Evolutionary conservation across 2,888 invertebrate species (phyloP).

Genomic region (Eristalinus aeneus): DNA sequence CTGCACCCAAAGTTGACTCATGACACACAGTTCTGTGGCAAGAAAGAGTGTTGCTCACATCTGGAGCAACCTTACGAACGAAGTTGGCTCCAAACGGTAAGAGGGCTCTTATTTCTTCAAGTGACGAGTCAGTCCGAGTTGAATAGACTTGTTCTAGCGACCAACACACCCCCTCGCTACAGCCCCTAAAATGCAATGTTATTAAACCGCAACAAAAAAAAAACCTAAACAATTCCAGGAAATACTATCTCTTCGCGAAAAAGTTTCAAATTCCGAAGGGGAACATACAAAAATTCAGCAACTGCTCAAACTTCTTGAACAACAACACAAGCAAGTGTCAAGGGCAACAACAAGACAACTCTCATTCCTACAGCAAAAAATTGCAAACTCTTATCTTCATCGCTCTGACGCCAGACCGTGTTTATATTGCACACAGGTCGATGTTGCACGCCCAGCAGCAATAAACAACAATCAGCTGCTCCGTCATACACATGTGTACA

Average conservation of each 20-base stretch:
- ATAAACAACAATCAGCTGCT: slow-evolving; percentile 65
- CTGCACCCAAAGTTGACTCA: too few relatives aligned
- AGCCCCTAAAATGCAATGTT: too few relatives aligned
- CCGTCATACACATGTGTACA: slow-evolving; percentile 45
- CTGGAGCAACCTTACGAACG: too few relatives aligned
- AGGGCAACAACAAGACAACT: neutral
- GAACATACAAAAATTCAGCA: slow-evolving; percentile 10
- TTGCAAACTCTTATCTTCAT: slow-evolving; percentile 41
- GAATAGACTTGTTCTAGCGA: too few relatives aligned
- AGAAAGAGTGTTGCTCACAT: too few relatives aligned
- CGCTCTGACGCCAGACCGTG: slow-evolving; percentile 15
- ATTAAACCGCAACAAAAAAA: too few relatives aligned
- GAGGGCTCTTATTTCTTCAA: too few relatives aligned
- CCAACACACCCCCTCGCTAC: too few relatives aligned
- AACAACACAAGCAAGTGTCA: neutral
- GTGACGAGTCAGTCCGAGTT: too few relatives aligned
- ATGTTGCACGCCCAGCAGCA: slow-evolving; percentile 39
- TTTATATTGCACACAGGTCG: slow-evolving; percentile 1
- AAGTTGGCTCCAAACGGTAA: too few relatives aligned
- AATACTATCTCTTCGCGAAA: neutral
- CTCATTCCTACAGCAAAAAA: neutral
- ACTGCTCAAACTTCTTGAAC: slow-evolving; percentile 20
- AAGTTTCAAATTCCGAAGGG: too few relatives aligned
- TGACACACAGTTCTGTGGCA: too few relatives aligned
- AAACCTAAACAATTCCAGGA: neutral